Percentiles rank a stretch among this genome's conserved stretches.
phyloP scores from a whole-genome alignment of 30 jellyfish, hydroid and myxozoan species.

The Morbakka virulenta region DNA sequence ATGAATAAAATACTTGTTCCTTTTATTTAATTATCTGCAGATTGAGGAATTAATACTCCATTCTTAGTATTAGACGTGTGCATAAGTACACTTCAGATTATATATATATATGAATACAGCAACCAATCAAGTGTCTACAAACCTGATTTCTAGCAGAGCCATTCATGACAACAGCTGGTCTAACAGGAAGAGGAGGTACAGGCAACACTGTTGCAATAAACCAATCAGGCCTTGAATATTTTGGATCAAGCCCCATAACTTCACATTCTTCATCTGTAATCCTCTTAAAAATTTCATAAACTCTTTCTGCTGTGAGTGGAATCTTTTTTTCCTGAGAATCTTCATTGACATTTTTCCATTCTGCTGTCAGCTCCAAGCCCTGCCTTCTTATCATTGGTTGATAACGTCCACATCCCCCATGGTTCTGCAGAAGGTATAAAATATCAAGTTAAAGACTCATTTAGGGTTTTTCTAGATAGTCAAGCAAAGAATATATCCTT shows the following conservation, averaged over 20 bases:
- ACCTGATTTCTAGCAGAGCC: slow-evolving; percentile 98
- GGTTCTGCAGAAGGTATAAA: slow-evolving; percentile 49
- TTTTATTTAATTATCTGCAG: no score
- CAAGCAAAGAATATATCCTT: background rate
- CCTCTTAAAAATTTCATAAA: slow-evolving; percentile 85
- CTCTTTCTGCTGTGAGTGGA: slow-evolving; percentile 93
- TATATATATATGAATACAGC: background rate
- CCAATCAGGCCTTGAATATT: slow-evolving; percentile 96
- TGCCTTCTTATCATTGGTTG: slow-evolving; percentile 90
- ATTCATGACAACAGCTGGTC: slow-evolving; percentile 99
- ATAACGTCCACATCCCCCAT: slow-evolving; percentile 99
- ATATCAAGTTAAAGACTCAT: background rate
- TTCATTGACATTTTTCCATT: slow-evolving; percentile 84
- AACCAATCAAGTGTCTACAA: background rate
- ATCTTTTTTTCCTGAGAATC: slow-evolving; percentile 90
- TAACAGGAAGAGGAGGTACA: slow-evolving; percentile 98
- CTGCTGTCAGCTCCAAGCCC: slow-evolving; percentile 92
- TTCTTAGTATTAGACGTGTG: no score
- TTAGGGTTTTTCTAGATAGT: background rate
- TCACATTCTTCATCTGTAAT: slow-evolving; percentile 96
- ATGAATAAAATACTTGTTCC: no score
- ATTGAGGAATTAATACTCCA: no score
- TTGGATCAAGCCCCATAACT: slow-evolving; percentile 82
- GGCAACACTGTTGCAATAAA: slow-evolving; percentile 90
- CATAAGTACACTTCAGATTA: background rate